These are phyloP conservation scores for Globia sparganii DNA, from an alignment of 2,888 invertebrate genomes.

Conservation along the genomic window DNA sequence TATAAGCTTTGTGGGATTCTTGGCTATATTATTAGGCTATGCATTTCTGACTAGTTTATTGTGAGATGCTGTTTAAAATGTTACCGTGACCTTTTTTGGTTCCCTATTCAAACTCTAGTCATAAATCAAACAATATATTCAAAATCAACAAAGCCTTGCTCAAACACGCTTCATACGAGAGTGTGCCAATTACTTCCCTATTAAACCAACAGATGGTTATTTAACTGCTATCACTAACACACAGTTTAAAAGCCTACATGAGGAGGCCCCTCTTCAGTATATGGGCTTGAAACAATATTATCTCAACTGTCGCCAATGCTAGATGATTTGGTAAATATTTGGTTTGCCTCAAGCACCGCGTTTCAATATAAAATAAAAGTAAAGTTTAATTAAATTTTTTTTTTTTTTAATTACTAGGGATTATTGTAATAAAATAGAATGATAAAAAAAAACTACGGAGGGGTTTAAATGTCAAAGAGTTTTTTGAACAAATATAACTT, in stretches of 20 bases:
- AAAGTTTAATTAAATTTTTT: background rate
- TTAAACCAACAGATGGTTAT: constrained; percentile 24
- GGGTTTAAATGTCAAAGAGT: too few relatives aligned
- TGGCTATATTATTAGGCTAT: background rate
- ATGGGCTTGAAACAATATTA: constrained; percentile 50
- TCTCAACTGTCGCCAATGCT: constrained; percentile 30
- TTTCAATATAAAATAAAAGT: constrained; percentile 9
- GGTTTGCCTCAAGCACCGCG: background rate
- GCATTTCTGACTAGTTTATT: background rate
- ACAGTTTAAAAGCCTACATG: constrained; percentile 37
- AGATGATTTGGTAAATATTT: constrained; percentile 49
- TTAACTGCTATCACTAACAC: constrained; percentile 26
- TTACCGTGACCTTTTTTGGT: background rate
- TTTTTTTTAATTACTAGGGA: background rate
- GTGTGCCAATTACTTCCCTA: constrained; percentile 4
- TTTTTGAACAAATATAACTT: too few relatives aligned
- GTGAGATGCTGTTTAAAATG: background rate
- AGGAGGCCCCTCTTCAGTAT: background rate
- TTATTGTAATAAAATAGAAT: background rate
- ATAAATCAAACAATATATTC: constrained; percentile 1
- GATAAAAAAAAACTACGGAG: background rate
- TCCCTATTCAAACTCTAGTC: background rate
- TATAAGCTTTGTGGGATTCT: background rate
- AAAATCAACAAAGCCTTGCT: constrained; percentile 2
- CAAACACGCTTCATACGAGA: constrained; percentile 3